Evolutionary conservation across 2,888 invertebrate genomes (phyloP).

Genomic region (Lepidochitona cinerea): DNA sequence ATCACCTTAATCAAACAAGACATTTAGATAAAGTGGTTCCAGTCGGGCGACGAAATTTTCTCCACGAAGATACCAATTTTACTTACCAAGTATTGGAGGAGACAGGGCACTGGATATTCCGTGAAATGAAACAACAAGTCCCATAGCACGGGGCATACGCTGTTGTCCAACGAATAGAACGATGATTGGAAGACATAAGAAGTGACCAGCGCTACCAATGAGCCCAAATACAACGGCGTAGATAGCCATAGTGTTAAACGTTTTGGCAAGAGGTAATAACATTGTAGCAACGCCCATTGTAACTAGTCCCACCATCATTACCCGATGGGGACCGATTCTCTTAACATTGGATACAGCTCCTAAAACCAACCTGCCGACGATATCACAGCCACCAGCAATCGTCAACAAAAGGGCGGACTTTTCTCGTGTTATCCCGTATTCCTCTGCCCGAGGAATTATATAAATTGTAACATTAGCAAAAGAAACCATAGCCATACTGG

Average conservation of each 20-base stretch:
- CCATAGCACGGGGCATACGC: slow-evolving; percentile 1
- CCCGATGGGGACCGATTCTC: background rate
- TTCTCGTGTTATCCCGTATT: background rate
- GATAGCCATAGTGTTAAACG: background rate
- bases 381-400: slow-evolving; percentile 7
- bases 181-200: background rate
- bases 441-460: slow-evolving; percentile 1
- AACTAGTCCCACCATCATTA: background rate
- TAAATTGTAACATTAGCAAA: background rate
- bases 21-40: too few species aligned
- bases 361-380: background rate
- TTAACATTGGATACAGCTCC: background rate
- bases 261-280: background rate
- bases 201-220: background rate
- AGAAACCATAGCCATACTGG: background rate
- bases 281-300: background rate
- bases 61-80: too few species aligned
- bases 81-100: slow-evolving; percentile 5
- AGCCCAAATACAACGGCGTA: background rate
- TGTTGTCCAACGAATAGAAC: background rate
- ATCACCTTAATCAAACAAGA: too few species aligned
- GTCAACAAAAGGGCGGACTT: background rate
- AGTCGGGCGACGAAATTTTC: too few species aligned
- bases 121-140: background rate
- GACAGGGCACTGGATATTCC: background rate